Conservation (phyloP, 1,140 invertebrate species). For the Aricia agestis region DNA sequence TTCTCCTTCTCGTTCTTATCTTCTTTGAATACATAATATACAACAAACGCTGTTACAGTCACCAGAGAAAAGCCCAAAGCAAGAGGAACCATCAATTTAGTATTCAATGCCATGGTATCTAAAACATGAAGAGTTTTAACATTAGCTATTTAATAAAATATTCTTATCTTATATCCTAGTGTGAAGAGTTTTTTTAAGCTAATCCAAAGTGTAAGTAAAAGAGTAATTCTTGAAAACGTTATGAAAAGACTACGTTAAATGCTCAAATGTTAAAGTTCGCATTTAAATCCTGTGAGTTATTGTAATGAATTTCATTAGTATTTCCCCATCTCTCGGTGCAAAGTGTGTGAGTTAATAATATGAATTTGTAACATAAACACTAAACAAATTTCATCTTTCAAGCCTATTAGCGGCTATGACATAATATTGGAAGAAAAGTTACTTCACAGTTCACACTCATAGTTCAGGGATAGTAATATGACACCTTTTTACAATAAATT, state of each 20-base stretch:
- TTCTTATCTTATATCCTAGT: too few species aligned
- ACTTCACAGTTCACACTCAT: conserved; percentile 47
- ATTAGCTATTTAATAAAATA: neutral
- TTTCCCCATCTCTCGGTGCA: neutral
- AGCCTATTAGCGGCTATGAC: conserved; percentile 70
- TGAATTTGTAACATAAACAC: conserved; percentile 23
- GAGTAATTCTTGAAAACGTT: too few species aligned
- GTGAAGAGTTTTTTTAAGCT: too few species aligned
- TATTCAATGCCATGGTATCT: conserved; percentile 53
- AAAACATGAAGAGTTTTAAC: conserved; percentile 18
- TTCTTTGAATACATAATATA: conserved; percentile 64
- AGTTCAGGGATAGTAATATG: conserved; percentile 45
- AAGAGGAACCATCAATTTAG: conserved; percentile 52
- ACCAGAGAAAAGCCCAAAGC: conserved; percentile 58
- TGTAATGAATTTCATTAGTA: neutral
- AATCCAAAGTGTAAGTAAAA: too few species aligned
- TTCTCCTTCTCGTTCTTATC: conserved; percentile 52
- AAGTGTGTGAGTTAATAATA: neutral
- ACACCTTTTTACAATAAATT: conserved; percentile 40
- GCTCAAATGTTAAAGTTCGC: neutral
- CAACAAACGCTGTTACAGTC: conserved; percentile 60
- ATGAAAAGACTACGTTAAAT: conserved; percentile 11
- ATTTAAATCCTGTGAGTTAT: neutral
- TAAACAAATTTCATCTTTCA: conserved; percentile 25
- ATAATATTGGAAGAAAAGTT: conserved; percentile 63